Base-by-base conservation (phyloP, 2,888 invertebrate species). In the Reticulitermes lucifugus region DNA sequence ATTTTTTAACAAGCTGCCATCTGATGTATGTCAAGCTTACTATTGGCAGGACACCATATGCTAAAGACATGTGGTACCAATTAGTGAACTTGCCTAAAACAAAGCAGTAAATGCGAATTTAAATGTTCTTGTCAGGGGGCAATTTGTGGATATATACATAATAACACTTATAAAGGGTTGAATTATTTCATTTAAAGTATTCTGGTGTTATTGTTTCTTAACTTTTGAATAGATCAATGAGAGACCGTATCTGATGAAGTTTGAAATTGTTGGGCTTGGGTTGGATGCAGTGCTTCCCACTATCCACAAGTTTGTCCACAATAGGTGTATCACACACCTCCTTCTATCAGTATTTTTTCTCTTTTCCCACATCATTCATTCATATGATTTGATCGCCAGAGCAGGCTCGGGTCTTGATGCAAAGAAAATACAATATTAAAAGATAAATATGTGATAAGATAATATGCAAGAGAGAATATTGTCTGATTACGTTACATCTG, bases 321-420 rank as follows among this genome's bases (percentile, higher is more conserved):
- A 55, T 18, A 2, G 18, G 14, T 55, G 18, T 14, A n/a, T n/a
- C 65, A 65, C 25, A n/a, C n/a, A 2, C 29, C 41, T 35, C 14
- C 35, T 35, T 35, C 18, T 29, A 41, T 84, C 80, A 79, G 80
- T 84, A 80, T 80, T 80, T 21, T 35, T 80, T 35, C 80, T 80
- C 60, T 60, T 80, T 25, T 80, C 60, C n/a, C 35, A 35, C 14
- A 6, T 46, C 79, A n/a, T 14, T 35, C 60, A n/a, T 55, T 80
- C 35, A 29, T 41, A 43, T n/a, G 65, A n/a, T 65, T 65, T 65
- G 65, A 65, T 65, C 25, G 65, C 25, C 5, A 6, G 73, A 73
- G 73, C 41, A 41, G 73, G 41, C 73, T 73, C 73, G 41, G 25
- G 41, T 65, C 25, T 65, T 25, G 14, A 25, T 65, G n/a, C 9